These are phyloP conservation scores for Furnarius figulus DNA, from an alignment of 2,113 vertebrate species.

Conservation along the genomic window DNA sequence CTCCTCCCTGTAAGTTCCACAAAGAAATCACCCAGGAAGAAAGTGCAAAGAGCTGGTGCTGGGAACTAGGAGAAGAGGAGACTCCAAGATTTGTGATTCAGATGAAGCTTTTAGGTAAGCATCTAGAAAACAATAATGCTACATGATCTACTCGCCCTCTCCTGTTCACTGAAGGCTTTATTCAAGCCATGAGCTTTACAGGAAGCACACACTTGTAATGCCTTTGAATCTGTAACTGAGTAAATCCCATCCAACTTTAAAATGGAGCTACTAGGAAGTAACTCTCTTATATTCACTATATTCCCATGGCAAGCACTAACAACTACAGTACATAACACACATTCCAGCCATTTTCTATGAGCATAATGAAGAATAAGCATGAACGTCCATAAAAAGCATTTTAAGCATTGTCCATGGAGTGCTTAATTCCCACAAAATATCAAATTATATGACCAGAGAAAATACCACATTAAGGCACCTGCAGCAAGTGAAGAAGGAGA, in stretches of 20 bases:
- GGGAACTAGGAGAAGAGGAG: neutral
- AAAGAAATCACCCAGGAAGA: neutral
- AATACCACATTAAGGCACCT: neutral
- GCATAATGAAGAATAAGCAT: neutral
- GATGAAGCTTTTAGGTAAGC: neutral
- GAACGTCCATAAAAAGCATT: neutral
- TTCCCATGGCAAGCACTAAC: neutral
- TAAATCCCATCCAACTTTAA: neutral
- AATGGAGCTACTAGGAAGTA: neutral
- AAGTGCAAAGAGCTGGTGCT: neutral
- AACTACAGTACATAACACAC: neutral
- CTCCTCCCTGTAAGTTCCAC: neutral
- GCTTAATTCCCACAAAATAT: neutral
- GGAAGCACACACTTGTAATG: neutral
- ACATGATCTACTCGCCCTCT: neutral
- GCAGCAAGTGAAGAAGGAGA: neutral
- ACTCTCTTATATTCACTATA: neutral
- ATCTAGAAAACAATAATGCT: neutral
- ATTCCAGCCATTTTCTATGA: neutral
- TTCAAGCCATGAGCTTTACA: neutral
- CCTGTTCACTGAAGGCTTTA: neutral
- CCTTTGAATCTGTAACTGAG: neutral
- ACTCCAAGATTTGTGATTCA: neutral
- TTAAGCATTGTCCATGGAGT: neutral
- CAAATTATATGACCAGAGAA: neutral